A percentile compares a stretch with the other conserved stretches of the same genome.
Evolutionary conservation across 2,888 invertebrate genomes (phyloP).

Genomic region (Tachina grossa): DNA sequence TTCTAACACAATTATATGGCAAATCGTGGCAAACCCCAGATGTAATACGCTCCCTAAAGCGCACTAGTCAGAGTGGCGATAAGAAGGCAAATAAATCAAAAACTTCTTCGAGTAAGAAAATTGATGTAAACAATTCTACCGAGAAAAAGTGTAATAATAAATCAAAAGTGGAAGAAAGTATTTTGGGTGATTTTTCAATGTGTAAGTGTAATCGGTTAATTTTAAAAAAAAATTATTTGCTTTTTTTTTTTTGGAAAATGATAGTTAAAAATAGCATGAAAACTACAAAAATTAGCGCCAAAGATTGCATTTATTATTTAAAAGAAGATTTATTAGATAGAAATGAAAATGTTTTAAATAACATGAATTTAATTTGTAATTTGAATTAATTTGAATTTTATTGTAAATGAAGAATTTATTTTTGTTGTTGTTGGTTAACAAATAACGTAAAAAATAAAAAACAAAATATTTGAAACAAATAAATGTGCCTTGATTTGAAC

Average conservation of each 20-base stretch:
- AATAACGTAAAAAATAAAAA: too few species aligned
- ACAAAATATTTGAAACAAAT: too few species aligned
- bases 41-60: slow-evolving; percentile 78
- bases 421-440: too few species aligned
- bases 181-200: slow-evolving; percentile 78
- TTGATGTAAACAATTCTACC: not conserved
- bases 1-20: slow-evolving; percentile 80
- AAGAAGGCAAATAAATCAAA: slow-evolving; percentile 34
- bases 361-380: too few species aligned
- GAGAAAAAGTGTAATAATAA: slow-evolving; percentile 22
- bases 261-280: not conserved
- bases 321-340: too few species aligned
- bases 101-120: slow-evolving; percentile 18
- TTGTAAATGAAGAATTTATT: too few species aligned
- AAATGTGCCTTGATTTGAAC: too few species aligned
- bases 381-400: too few species aligned
- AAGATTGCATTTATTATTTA: not conserved
- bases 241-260: not conserved
- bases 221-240: not conserved
- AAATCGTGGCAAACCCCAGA: slow-evolving; percentile 82
- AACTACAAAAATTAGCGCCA: not conserved
- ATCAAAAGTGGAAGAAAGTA: slow-evolving; percentile 75
- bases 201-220: slow-evolving; percentile 74
- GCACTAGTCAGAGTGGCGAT: slow-evolving; percentile 72
- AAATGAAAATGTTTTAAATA: too few species aligned